Evolutionary conservation across 2,888 invertebrate genomes (phyloP).

Genomic region (Glomeris marginata): DNA sequence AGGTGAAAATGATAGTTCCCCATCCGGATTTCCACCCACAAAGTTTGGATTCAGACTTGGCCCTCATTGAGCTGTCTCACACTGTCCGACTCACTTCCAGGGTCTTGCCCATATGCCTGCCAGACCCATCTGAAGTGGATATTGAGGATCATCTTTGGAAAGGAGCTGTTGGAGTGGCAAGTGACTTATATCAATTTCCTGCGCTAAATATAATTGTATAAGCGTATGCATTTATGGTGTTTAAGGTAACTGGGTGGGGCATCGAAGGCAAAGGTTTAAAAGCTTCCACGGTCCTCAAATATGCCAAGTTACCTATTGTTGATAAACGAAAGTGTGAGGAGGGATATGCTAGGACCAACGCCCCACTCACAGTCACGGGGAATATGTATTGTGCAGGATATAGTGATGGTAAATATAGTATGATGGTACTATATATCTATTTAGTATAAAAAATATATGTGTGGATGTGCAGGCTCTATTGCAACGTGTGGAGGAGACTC

Average conservation of each 20-base stretch:
- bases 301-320: constrained; percentile 17
- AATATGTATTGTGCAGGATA: constrained; percentile 13
- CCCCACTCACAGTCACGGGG: constrained; percentile 3
- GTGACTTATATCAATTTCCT: too few relatives aligned
- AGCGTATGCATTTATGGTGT: neutral
- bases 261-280: constrained; percentile 17
- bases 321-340: constrained; percentile 15
- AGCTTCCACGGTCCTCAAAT: constrained; percentile 15
- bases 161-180: constrained; percentile 18
- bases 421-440: neutral
- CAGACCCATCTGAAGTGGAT: constrained; percentile 13
- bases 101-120: constrained; percentile 19
- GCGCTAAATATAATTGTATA: too few relatives aligned
- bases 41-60: constrained; percentile 18
- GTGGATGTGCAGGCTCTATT: constrained; percentile 3
- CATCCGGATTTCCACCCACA: constrained; percentile 19
- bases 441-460: neutral
- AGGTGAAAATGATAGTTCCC: constrained; percentile 18
- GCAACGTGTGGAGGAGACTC: constrained; percentile 11
- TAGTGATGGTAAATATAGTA: constrained; percentile 2
- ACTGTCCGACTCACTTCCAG: constrained; percentile 17
- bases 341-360: constrained; percentile 11
- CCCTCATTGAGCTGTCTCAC: constrained; percentile 16
- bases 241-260: constrained; percentile 21
- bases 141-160: constrained; percentile 16